Evolutionary conservation across 2,797 vertebrate species (phyloP).

Genomic region (Poeciliopsis paucimaculata): DNA sequence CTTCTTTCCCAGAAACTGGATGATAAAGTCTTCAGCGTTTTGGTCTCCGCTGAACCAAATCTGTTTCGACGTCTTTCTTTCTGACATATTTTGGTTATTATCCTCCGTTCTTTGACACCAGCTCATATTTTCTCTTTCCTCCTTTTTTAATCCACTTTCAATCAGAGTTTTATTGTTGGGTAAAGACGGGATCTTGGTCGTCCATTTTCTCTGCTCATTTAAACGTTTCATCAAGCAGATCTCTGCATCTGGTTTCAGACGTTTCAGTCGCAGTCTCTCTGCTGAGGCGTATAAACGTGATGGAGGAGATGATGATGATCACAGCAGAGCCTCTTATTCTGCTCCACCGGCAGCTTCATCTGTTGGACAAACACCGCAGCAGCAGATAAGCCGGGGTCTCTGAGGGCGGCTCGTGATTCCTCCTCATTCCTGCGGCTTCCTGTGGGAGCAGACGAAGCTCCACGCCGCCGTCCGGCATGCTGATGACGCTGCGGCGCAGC

Average conservation of each 20-base stretch:
- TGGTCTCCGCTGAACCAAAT: too few species aligned
- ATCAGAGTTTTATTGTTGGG: not conserved
- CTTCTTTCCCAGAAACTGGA: not conserved
- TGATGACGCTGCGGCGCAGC: conserved; percentile 25
- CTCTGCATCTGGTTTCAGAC: not conserved
- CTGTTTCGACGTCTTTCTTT: not conserved
- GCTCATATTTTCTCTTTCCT: not conserved
- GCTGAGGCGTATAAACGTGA: not conserved
- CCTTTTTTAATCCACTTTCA: not conserved
- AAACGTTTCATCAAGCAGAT: not conserved
- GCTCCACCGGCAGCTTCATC: conserved; percentile 22
- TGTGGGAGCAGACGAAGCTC: conserved; percentile 18
- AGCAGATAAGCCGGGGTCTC: conserved; percentile 29
- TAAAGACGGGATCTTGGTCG: not conserved
- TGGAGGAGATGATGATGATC: not conserved
- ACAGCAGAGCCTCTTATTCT: conserved; percentile 15
- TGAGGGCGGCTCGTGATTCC: conserved; percentile 7
- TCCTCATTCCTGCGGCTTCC: conserved; percentile 27
- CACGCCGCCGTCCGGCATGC: conserved; percentile 29
- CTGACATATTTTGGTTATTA: not conserved
- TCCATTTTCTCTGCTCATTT: not conserved
- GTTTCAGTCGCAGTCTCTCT: not conserved
- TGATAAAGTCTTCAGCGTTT: too few species aligned
- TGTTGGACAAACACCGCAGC: conserved; percentile 35
- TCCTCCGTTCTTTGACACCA: not conserved